Evolutionary conservation across 2,888 invertebrate genomes (phyloP), one percentile per base, ranked within the genome.

Genomic region (Archaeoteleia sp.): DNA sequence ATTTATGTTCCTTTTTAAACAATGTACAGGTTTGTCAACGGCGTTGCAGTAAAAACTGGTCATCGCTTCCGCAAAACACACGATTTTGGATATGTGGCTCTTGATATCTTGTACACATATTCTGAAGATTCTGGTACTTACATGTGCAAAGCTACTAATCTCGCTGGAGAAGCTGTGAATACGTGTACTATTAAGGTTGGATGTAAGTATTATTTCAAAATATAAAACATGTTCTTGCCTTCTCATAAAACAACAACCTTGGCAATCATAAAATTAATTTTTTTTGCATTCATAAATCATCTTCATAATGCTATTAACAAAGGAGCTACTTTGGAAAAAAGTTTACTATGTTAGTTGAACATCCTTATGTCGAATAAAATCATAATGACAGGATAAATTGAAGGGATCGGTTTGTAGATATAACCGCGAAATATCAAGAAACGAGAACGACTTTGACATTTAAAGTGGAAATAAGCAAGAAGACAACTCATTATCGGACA

Each of bases 51-150:
- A 63, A 92, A 92, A 81, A 92, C 94, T 14, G 95, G 97, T 42
- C 97, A 97, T 84, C 91, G 98, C 72, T 98, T 97, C 87, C 95
- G 96, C 86, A 96, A 97, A 2, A 95, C 95, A 1, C 95, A 97
- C 81, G 98, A 99, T 85, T 98, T 99, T 86, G 98, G 98, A 70
- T 98, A 95, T 83, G 98, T 98, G 15, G 96, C 97, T 23, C 88
- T 99, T 75, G 98, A 99, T 83, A 95, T 99, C 75, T 88, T 97
- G 49, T 98, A 98, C 84, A 96, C 97, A 35, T 97, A 97, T 84
- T 93, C 97, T 29, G 98, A 98, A 88, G 98, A 99, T 84, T 93
- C 95, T 51, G 98, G 98, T 66, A 95, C 95, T 43, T 98, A 98
- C 85, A 96, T 96, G 92, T 97, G 97, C 88, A 93, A 93, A 85